A percentile compares a stretch with the other conserved stretches of the same genome.
Evolutionary conservation across 2,113 vertebrate genomes (phyloP).

Genomic region (Epinephelus cyanopodus): DNA sequence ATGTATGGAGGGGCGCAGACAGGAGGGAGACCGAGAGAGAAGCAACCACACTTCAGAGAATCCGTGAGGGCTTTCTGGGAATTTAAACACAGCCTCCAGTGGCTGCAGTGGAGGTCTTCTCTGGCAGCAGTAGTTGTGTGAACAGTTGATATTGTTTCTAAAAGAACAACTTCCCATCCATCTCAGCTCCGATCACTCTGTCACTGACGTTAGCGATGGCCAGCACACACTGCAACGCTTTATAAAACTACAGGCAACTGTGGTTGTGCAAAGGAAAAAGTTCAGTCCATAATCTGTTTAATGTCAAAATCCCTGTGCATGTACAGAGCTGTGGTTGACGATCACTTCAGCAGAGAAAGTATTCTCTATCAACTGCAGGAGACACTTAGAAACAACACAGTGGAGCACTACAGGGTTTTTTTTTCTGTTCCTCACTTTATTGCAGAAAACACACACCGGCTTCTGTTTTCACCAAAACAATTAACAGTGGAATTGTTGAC

Average conservation of each 20-base stretch:
- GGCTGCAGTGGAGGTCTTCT: neutral
- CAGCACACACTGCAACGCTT: too few relatives aligned
- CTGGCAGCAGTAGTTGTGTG: slow-evolving; percentile 6
- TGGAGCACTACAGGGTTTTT: too few relatives aligned
- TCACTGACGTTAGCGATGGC: too few relatives aligned
- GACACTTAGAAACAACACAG: neutral
- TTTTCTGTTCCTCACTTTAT: too few relatives aligned
- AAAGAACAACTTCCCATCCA: neutral
- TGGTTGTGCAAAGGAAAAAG: too few relatives aligned
- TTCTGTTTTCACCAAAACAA: too few relatives aligned
- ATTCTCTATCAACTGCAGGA: neutral
- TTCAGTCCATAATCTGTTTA: neutral
- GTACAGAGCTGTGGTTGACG: neutral
- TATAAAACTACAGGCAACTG: too few relatives aligned
- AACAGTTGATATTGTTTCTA: slow-evolving; percentile 4
- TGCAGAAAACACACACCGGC: too few relatives aligned
- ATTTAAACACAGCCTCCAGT: slow-evolving; percentile 11
- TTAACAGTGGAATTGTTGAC: neutral
- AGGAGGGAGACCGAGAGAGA: slow-evolving; percentile 16
- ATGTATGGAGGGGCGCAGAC: slow-evolving; percentile 14
- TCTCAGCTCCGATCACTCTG: too few relatives aligned
- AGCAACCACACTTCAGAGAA: slow-evolving; percentile 27
- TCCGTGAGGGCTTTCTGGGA: slow-evolving; percentile 22
- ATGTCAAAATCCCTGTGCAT: neutral
- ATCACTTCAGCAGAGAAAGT: too few relatives aligned